Conservation (phyloP, 2,888 invertebrate species). For the Eucera pruinosa region DNA sequence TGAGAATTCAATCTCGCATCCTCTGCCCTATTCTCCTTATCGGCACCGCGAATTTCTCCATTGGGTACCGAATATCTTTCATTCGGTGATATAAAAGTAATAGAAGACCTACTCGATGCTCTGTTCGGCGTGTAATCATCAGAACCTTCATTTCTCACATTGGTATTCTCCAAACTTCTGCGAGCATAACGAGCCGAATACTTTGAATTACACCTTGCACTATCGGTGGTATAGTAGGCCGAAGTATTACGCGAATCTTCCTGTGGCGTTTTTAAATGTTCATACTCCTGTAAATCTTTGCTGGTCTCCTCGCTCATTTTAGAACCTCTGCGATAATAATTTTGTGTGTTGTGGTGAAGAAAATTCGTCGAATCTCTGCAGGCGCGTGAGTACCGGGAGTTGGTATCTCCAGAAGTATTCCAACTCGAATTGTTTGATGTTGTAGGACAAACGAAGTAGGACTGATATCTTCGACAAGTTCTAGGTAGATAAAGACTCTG, state of each 20-base stretch:
- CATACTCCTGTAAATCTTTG: not conserved
- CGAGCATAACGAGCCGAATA: conserved; percentile 66
- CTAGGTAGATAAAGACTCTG: conserved; percentile 75
- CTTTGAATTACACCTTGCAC: conserved; percentile 45
- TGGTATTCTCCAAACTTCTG: conserved; percentile 75
- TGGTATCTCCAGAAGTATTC: conserved; percentile 27
- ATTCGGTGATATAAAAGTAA: not conserved
- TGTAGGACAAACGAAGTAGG: conserved; percentile 45
- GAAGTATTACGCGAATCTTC: not conserved
- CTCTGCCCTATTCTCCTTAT: conserved; percentile 9
- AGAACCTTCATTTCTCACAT: conserved; percentile 51
- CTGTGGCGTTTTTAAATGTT: not conserved
- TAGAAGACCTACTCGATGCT: not conserved
- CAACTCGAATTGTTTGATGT: conserved; percentile 1
- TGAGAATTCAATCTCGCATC: not conserved
- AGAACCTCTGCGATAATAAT: not conserved
- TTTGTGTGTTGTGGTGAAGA: not conserved
- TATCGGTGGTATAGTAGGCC: not conserved
- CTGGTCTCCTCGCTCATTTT: conserved; percentile 28
- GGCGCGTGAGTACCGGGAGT: conserved; percentile 16
- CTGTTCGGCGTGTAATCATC: not conserved
- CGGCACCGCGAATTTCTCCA: not conserved
- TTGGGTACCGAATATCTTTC: not conserved
- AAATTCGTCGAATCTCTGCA: conserved; percentile 47
- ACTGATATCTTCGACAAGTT: conserved; percentile 70